These are phyloP conservation scores for Hyles vespertilio DNA, from an alignment of 1,140 invertebrate species.

Conservation along the genomic window DNA sequence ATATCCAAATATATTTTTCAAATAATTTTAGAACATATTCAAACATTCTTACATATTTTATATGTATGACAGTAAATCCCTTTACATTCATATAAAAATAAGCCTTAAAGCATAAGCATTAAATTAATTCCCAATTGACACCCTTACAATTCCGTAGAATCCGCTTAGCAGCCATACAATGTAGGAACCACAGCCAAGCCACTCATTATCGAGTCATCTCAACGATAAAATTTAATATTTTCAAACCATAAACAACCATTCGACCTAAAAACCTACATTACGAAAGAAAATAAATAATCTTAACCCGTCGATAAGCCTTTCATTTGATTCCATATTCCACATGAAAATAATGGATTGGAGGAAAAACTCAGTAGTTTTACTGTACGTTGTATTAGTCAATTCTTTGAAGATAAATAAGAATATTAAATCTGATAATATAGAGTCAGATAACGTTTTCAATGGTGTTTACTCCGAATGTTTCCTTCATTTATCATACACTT, in stretches of 20 bases:
- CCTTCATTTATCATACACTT: conserved; percentile 69
- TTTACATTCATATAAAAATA: too few relatives aligned
- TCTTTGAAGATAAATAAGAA: conserved; percentile 9
- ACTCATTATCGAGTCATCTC: neutral
- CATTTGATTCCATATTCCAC: conserved; percentile 37
- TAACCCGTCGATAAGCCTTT: conserved; percentile 27
- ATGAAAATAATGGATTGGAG: conserved; percentile 30
- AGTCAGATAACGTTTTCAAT: conserved; percentile 47
- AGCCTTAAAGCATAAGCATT: too few relatives aligned
- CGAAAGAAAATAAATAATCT: conserved; percentile 48
- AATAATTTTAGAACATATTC: too few relatives aligned
- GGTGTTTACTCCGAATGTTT: conserved; percentile 73
- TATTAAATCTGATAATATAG: conserved; percentile 23
- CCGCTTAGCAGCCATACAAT: too few relatives aligned
- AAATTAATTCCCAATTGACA: too few relatives aligned
- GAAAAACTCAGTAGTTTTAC: conserved; percentile 28
- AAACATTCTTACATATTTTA: too few relatives aligned
- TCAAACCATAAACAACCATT: conserved; percentile 29
- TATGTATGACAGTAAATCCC: too few relatives aligned
- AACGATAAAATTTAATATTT: conserved; percentile 35
- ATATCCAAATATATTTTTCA: too few relatives aligned
- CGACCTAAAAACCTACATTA: conserved; percentile 46
- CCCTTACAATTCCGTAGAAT: too few relatives aligned
- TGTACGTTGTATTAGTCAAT: conserved; percentile 20
- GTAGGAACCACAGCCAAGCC: too few relatives aligned